Base-by-base conservation (phyloP, 1,140 invertebrate genomes). In the Drosophila pruinosa region DNA sequence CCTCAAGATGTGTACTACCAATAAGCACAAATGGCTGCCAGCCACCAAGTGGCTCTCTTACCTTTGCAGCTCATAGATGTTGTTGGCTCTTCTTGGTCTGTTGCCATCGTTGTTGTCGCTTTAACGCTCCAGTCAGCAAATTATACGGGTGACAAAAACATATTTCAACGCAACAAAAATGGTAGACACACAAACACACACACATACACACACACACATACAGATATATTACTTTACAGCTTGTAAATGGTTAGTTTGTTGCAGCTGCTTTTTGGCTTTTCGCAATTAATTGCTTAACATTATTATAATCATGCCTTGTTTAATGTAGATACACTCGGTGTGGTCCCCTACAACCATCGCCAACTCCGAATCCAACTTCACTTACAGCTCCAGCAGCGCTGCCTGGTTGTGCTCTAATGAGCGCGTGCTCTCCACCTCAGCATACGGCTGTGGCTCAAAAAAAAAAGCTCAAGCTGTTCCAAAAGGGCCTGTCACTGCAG, bases 141-240 rank as follows among this genome's bases (percentile, higher is more conserved):
- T 86, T 79, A 86, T 86, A 86, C 82, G 82, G 82, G 82, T 86
- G 82, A 86, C 82, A 86, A 86, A 86, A 78, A 88, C 81, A 85
- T 78, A 78, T 75, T 78, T 67, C 61, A 65, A 68, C 58, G 56
- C 48, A 56, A 68, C 34, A 78, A 34, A 83, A 82, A 78, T 83
- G 79, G 56, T 68, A 68, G 72, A 76, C 59, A 76, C 61, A 58
- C 72, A 58, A 17, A 17, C 17, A 41, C 43, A 59, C 70, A 64
- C 64, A 64, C 58, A 28, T 47, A 50, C 48, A 75, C 54, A 59
- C 56, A 53, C 57, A 64, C 64, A 62, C 53, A 48, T 22, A 71
- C 43, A 75, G 50, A 58, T 59, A 72, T 53, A 72, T 62, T 45
- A 70, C 48, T 76, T 76, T 73, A 77, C 70, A 74, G 43, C 57